Evolutionary conservation across 2,113 vertebrate species (phyloP), one percentile per base, ranked within the genome.

Genomic region (Dasypus novemcinctus): DNA sequence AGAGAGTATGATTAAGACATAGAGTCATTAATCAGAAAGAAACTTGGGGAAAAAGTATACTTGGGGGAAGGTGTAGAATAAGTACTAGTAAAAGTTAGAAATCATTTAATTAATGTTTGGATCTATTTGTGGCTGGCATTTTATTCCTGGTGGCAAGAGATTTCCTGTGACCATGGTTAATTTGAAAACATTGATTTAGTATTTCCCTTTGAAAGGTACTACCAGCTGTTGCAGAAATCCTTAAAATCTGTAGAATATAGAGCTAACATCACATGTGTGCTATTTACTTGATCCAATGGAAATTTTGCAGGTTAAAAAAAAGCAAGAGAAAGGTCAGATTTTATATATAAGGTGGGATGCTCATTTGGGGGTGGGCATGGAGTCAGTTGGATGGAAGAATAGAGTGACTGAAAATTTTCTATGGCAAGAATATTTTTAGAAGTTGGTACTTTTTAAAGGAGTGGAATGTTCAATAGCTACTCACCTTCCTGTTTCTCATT

Each of bases 1-100:
- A 81, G 38, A 38, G 15, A 52, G 52, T 84, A 64, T 89, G 80
- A 90, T 75, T 87, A 95, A 80, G 94, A 94, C 66, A 49, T 72
- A 61, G 36, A 66, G n/a, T 87, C 74, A 91, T 86, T 25, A 87
- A 46, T 78, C 43, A 88, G 68, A 68, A 84, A 93, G 52, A 83
- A 79, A 75, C 27, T 33, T 92, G 33, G 21, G 21, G 5, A 33
- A 49, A 80, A 74, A 29, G 38, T 59, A 75, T 95, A 49, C 87
- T n/a, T n/a, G n/a, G n/a, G n/a, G n/a, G 87, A 66, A 94, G 6
- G 3, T 18, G 68, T 21, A 49, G 2, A 7, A n/a, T 81, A n/a
- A 68, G 57, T 75, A 81, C 78, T 76, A 87, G 25, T 74, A 75
- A 83, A 88, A 68, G 23, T 82, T 89, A 88, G 7, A 87, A 90